phyloP scores from a whole-genome alignment of 2,888 invertebrate species.

The Cantharis lateralis region DNA sequence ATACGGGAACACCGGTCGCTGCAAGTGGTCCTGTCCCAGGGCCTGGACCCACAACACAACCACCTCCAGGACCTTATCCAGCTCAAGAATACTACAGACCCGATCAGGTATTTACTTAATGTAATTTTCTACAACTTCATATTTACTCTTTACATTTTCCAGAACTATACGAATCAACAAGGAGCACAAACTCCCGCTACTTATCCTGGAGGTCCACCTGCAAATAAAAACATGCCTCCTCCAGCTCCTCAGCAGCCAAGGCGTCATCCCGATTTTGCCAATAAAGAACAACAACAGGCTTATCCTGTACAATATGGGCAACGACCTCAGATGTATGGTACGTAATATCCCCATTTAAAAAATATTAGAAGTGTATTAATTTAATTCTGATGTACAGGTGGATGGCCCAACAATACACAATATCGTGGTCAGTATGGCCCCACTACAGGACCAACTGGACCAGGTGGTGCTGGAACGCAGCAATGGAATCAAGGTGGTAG shows the following conservation, averaged over 20 bases:
- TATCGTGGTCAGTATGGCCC: slow-evolving; percentile 57
- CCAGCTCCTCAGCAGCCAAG: slow-evolving; percentile 72
- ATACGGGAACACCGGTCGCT: slow-evolving; percentile 44
- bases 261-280: slow-evolving; percentile 79
- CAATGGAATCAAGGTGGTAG: slow-evolving; percentile 57
- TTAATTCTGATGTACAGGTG: slow-evolving; percentile 51
- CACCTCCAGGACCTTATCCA: slow-evolving; percentile 58
- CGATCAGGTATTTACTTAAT: slow-evolving; percentile 47
- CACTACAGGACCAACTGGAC: slow-evolving; percentile 43
- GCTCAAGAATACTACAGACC: slow-evolving; percentile 63
- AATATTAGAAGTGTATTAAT: not conserved
- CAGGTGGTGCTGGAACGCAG: slow-evolving; percentile 41
- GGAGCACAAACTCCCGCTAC: slow-evolving; percentile 48
- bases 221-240: slow-evolving; percentile 65
- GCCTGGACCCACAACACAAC: slow-evolving; percentile 50
- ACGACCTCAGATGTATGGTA: slow-evolving; percentile 71
- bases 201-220: slow-evolving; percentile 55
- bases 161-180: slow-evolving; percentile 44
- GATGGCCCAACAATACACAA: slow-evolving; percentile 68
- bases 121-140: not conserved
- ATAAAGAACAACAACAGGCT: slow-evolving; percentile 67
- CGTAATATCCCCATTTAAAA: slow-evolving; percentile 33
- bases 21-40: slow-evolving; percentile 38
- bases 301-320: slow-evolving; percentile 66
- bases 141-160: not conserved